Evolutionary conservation across 1,140 invertebrate species (phyloP).

Genomic region (Megalopta genalis): DNA sequence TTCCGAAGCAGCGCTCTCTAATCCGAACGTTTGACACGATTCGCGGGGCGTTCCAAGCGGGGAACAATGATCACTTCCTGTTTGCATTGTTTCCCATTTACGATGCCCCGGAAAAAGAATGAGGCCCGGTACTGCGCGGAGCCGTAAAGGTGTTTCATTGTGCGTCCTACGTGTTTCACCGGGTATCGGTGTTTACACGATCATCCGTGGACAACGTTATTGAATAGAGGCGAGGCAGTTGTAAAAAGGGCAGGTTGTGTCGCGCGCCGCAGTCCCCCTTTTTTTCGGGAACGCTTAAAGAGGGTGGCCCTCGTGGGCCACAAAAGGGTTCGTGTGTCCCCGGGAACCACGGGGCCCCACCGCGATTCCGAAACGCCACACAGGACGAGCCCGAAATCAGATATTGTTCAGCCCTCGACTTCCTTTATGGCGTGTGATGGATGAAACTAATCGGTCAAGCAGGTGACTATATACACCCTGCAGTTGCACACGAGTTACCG

Average conservation of each 20-base stretch:
- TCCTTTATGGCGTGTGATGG: constrained; percentile 45
- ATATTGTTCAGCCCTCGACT: constrained; percentile 37
- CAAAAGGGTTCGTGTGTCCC: constrained; percentile 27
- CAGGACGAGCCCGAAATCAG: constrained; percentile 44
- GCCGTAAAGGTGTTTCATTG: constrained; percentile 37
- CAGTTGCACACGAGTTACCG: constrained; percentile 34
- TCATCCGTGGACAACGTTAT: constrained; percentile 35
- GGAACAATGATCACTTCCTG: constrained; percentile 15
- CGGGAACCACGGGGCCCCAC: constrained; percentile 1
- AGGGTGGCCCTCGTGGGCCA: constrained; percentile 18
- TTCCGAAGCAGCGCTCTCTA: not conserved
- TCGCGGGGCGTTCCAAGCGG: not conserved
- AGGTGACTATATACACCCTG: constrained; percentile 36
- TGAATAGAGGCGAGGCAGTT: constrained; percentile 18
- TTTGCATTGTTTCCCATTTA: constrained; percentile 28
- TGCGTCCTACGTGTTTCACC: constrained; percentile 21
- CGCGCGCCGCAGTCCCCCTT: constrained; percentile 26
- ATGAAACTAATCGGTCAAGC: constrained; percentile 53
- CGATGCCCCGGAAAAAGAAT: constrained; percentile 8
- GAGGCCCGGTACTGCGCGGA: not conserved
- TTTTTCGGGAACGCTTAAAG: not conserved
- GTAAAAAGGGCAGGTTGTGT: constrained; percentile 37
- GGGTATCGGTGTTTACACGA: constrained; percentile 32
- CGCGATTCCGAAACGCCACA: constrained; percentile 33
- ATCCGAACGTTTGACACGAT: constrained; percentile 7